phyloP scores from a whole-genome alignment of 2,797 vertebrate species.

The Micrastur ruficollis region DNA sequence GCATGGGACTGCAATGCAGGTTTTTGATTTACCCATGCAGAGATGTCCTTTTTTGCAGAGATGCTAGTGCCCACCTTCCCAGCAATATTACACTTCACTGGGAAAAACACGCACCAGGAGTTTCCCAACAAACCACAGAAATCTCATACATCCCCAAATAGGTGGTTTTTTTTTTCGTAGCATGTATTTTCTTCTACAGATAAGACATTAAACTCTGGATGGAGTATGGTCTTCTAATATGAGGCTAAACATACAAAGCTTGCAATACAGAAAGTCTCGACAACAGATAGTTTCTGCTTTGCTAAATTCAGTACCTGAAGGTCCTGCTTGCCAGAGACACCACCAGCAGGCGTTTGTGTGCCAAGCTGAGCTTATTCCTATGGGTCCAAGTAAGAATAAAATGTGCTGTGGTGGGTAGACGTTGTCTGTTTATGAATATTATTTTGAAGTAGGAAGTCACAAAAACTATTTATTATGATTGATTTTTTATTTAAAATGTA shows the following conservation, averaged over 20 bases:
- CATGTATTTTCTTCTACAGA: background rate
- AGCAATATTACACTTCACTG: background rate
- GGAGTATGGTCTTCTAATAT: background rate
- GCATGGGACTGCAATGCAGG: background rate
- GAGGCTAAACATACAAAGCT: background rate
- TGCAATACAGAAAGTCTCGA: background rate
- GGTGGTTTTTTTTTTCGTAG: fast-evolving
- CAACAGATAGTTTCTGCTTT: background rate
- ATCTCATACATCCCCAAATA: background rate
- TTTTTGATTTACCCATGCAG: background rate
- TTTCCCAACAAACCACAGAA: background rate
- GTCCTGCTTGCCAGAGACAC: background rate
- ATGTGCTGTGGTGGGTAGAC: background rate
- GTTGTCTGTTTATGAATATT: background rate
- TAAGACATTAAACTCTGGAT: background rate
- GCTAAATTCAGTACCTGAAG: background rate
- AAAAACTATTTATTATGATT: background rate
- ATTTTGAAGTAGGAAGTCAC: background rate
- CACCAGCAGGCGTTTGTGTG: background rate
- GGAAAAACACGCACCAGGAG: background rate
- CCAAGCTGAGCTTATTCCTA: background rate
- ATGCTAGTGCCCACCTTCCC: background rate
- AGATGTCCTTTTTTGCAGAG: background rate
- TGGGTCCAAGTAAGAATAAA: background rate
- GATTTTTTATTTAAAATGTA: background rate